Percentiles rank a stretch among this genome's conserved stretches.
Evolutionary conservation across 2,113 vertebrate species (phyloP).

Genomic region (Hemicordylus capensis): DNA sequence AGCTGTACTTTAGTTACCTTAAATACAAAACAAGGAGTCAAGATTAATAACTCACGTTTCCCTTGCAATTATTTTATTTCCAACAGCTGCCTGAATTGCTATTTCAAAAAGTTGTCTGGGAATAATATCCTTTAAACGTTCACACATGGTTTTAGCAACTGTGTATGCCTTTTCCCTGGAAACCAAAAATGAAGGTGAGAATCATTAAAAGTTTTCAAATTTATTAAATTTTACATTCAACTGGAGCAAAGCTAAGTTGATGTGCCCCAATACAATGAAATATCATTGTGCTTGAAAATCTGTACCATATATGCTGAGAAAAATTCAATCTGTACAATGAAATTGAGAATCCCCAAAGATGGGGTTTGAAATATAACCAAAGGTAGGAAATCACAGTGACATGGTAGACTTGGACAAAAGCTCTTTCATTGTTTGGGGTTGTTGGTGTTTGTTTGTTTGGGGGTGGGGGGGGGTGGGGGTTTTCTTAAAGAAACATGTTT

Average conservation of each 20-base stretch:
- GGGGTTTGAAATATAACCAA: neutral
- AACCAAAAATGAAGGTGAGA: conserved; percentile 10
- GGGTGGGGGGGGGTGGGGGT: no score
- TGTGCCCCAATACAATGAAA: neutral
- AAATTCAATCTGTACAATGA: neutral
- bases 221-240: neutral
- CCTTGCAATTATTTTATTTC: conserved; percentile 91
- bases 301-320: neutral
- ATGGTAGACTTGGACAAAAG: neutral
- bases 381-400: neutral
- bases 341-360: neutral
- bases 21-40: neutral
- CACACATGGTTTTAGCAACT: conserved; percentile 89
- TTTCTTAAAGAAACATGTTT: no score
- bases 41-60: conserved; percentile 87
- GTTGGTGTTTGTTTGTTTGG: neutral
- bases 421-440: no score
- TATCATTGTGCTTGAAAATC: neutral
- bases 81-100: conserved; percentile 90
- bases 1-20: neutral
- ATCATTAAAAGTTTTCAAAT: neutral
- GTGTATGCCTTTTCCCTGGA: conserved; percentile 85
- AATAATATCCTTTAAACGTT: conserved; percentile 89
- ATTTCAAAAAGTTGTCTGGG: conserved; percentile 97
- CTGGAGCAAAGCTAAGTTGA: neutral